phyloP scores from a whole-genome alignment of 2,113 vertebrate species.

The Ciconia stormi region DNA sequence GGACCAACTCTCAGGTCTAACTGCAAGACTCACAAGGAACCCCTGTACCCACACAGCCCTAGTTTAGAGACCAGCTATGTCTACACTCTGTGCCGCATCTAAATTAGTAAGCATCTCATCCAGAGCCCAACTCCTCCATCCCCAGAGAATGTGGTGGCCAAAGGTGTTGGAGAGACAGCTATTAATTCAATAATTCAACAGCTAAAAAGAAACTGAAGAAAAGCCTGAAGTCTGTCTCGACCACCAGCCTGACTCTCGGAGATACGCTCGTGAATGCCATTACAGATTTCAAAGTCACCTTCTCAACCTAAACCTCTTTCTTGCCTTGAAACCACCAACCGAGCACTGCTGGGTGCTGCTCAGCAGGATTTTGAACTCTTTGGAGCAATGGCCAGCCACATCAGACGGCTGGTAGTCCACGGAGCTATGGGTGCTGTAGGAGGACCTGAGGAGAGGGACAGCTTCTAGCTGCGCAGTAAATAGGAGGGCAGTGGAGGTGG shows the following conservation, averaged over 20 bases:
- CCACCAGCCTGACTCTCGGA: neutral
- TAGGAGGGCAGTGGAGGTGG: fast-evolving
- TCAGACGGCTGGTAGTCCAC: neutral
- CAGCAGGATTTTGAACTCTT: neutral
- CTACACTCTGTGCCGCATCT: neutral
- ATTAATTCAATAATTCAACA: neutral
- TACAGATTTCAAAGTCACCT: neutral
- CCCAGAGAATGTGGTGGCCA: neutral
- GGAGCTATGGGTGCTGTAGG: neutral
- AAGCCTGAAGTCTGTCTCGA: neutral
- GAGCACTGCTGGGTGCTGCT: neutral
- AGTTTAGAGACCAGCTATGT: neutral
- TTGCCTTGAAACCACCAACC: neutral
- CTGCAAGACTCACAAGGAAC: neutral
- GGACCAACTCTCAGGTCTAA: neutral
- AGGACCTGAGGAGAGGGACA: neutral
- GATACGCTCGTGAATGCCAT: fast-evolving
- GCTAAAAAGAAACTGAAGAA: neutral
- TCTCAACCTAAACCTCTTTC: neutral
- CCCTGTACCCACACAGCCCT: neutral
- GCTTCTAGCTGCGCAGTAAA: neutral
- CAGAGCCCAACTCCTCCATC: neutral
- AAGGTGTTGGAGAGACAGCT: neutral
- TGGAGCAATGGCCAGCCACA: neutral
- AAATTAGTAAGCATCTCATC: neutral